Evolutionary conservation across 2,888 invertebrate species (phyloP), one percentile per base, ranked within the genome.

Genomic region (Brachypterus glaber): DNA sequence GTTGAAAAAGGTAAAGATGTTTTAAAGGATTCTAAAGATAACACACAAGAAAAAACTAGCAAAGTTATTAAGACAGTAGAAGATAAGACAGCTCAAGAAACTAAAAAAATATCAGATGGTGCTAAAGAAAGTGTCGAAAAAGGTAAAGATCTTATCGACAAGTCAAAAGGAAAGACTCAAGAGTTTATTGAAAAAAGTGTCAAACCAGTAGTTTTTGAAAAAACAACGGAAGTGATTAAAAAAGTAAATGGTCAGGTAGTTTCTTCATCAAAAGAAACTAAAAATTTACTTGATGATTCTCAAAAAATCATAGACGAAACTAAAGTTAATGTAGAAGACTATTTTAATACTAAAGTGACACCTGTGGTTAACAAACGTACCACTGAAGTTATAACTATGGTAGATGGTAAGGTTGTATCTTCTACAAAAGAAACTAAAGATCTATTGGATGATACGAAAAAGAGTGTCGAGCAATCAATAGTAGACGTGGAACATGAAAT

Each of bases 71-170:
- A 32, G 40, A 34, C 7, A 8, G n/a, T 8, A 21, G 24, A 21
- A 29, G 21, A 24, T 36, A 41, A 26, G 37, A 30, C 3, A 47
- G 40, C 31, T 21, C 41, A 46, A 2, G 37, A 35, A 16, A 21
- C 39, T 17, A 30, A 33, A 11, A 26, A 13, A 26, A 41, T 40
- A 14, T 43, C 41, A 21, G 38, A 46, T 36, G 40, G 43, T 9
- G 30, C 32, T 13, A 37, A 42, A 38, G 38, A 43, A 17, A 36
- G 42, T 12, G 31, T 45, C 4, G 27, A 29, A 11, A 37, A 38
- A 26, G 11, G 9, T 3, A 2, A 54, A 37, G 46, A 52, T 21
- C 50, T 18, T 3, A 5, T 48, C 2, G 37, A 51, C 30, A 67
- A 71, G 54, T 24, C 24, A 12, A 8, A 13, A 11, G 21, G 25